Percentiles rank a stretch among this genome's conserved stretches.
Conservation (phyloP, 2,113 vertebrate species). For the Turnix velox region DNA sequence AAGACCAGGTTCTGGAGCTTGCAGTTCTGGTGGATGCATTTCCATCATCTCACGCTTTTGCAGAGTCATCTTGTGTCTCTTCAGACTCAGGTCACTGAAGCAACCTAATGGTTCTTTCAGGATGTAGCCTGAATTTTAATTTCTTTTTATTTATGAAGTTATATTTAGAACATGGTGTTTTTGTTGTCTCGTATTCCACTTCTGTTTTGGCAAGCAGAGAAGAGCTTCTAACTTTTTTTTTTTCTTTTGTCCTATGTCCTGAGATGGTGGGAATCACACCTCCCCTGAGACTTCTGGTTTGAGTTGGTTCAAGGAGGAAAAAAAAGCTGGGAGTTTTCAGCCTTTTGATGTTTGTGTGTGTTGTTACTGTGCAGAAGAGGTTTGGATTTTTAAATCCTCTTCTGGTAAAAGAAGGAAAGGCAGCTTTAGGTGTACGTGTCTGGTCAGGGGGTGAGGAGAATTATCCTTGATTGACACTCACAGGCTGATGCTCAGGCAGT, state of each 20-base stretch:
- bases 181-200: background rate
- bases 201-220: background rate
- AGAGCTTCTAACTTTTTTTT: background rate
- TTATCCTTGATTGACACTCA: background rate
- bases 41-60: background rate
- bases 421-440: background rate
- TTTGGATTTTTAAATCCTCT: background rate
- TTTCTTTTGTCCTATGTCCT: background rate
- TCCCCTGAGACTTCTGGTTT: background rate
- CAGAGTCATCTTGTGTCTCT: background rate
- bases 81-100: background rate
- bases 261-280: rapidly evolving
- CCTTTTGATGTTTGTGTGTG: background rate
- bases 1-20: background rate
- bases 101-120: background rate
- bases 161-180: background rate
- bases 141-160: background rate
- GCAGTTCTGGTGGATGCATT: rapidly evolving
- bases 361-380: background rate
- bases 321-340: background rate
- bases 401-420: background rate
- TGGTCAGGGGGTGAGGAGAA: background rate
- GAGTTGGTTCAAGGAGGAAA: background rate
- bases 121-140: background rate
- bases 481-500: background rate